Base-by-base conservation (phyloP, 2,888 invertebrate species). In the Caenorhabditis sinica region DNA sequence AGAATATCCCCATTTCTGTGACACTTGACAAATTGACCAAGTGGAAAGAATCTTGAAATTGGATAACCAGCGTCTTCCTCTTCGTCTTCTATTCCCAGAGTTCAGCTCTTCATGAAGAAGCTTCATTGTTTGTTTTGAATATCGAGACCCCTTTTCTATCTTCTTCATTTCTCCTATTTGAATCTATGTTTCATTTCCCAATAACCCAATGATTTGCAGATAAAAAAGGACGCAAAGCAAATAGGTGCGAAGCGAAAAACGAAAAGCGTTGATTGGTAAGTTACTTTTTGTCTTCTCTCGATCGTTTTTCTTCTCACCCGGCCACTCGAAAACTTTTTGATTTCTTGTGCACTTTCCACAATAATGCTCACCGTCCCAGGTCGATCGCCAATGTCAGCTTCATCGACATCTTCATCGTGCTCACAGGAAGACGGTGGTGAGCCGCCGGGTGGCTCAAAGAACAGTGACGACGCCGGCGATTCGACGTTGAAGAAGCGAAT, bases 321-420 rank as follows among this genome's bases (percentile, higher is more conserved):
- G 13, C 58, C 68, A 58, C 68, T 76, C 45, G 61, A 73, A 36
- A 51, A 51, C 51, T 51, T 40, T 40, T 40, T 40, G 51, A 51
- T 51, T 51, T 51, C 51, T 40, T 40, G 40, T 40, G 9, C 36
- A 23, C 53, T 28, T 33, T 43, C 28, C 28, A 28, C 17, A 33
- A 53, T 25, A 68, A 76, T 75, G 76, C 68, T 77, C 61, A 25
- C 49, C 17, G 40, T 45, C 65, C 40, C 61, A 76, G 76, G 60
- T 76, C 69, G 60, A 15, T 23, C 49, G 77, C 72, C 68, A 66
- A 79, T 79, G 83, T 77, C 79, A 17, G 84, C 80, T n/a, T 80
- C 80, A 36, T 84, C 84, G 33, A 84, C 84, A 40, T 81, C 81
- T 25, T 84, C 84, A 25, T 69, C 84, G 63, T 72, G 66, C 40